Evolutionary conservation across 2,113 vertebrate genomes (phyloP), one percentile per base, ranked within the genome.

Genomic region (Channa argus): DNA sequence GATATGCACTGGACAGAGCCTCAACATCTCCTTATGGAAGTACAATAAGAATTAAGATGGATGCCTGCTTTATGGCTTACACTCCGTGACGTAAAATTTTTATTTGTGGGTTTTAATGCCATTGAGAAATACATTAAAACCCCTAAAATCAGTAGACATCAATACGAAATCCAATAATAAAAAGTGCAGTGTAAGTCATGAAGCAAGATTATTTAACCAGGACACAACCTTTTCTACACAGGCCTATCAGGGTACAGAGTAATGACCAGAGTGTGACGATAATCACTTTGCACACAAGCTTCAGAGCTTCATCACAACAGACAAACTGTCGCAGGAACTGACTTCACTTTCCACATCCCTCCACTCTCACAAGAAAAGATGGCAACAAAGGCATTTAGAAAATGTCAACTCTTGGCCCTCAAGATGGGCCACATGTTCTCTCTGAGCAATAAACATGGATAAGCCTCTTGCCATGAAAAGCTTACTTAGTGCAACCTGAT

Each of bases 11-110:
- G 88, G 91, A 94, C 90, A 80, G 86, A 95, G 90, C 87, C 92
- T 90, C 91, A 90, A 87, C 92, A 86, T 65, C 91, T 90, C 88
- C 77, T 88, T 69, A 91, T 87, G 86, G 77, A 86, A 83, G 89
- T 83, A 86, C 86, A 91, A 87, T 91, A 88, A 91, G 85, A 92
- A 87, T 92, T 79, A 89, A 91, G 84, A 93, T 92, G 92, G 84
- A 93, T 13, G 50, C 91, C 85, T 92, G 93, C 87, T 88, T 94
- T 94, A 94, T 92, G 91, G 93, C 92, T 92, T 88, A 90, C 89
- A 85, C 84, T 81, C 70, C 43, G 63, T 38, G 44, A 46, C 58
- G 8, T 53, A 1, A 8, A 44, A 65, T 38, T 63, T 88, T 90
- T 74, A 67, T 47, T 51, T 39, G 47, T 49, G 58, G 60, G 83